Evolutionary conservation across 2,888 invertebrate species (phyloP).

Genomic region (Nemotelus nigrinus): DNA sequence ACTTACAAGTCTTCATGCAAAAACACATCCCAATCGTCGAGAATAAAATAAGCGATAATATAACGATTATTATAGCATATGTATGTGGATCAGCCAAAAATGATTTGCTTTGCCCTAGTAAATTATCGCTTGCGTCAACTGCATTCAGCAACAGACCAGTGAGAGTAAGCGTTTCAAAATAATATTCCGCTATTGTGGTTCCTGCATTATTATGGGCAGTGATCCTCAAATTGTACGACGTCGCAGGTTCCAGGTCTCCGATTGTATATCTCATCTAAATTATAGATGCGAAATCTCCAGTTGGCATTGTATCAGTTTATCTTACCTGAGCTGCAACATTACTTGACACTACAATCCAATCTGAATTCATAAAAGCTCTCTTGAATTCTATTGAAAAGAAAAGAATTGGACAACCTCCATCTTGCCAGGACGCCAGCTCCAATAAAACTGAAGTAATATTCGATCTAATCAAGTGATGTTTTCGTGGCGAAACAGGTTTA

Average conservation of each 20-base stretch:
- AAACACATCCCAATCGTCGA: conserved; percentile 68
- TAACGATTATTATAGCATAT: conserved; percentile 60
- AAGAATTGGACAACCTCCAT: conserved; percentile 81
- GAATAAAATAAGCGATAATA: conserved; percentile 67
- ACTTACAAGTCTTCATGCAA: conserved; percentile 68
- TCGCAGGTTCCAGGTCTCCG: conserved; percentile 67
- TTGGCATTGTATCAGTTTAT: not conserved
- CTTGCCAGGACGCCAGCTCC: conserved; percentile 81
- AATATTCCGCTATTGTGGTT: conserved; percentile 69
- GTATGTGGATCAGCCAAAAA: conserved; percentile 60
- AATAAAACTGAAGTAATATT: conserved; percentile 82
- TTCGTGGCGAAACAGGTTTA: conserved; percentile 75
- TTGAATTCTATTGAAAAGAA: conserved; percentile 69
- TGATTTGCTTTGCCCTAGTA: conserved; percentile 55
- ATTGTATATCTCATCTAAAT: conserved; percentile 64
- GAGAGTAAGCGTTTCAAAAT: conserved; percentile 69
- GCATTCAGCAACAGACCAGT: conserved; percentile 62
- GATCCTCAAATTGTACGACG: conserved; percentile 67
- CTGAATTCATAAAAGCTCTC: conserved; percentile 57
- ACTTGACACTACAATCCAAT: conserved; percentile 66
- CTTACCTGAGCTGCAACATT: conserved; percentile 65
- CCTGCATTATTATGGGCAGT: conserved; percentile 74
- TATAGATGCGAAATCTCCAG: conserved; percentile 52
- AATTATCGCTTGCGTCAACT: conserved; percentile 47
- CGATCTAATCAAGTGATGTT: conserved; percentile 75